Base-by-base conservation (phyloP, 2,113 vertebrate species). In the Abramis brama region DNA sequence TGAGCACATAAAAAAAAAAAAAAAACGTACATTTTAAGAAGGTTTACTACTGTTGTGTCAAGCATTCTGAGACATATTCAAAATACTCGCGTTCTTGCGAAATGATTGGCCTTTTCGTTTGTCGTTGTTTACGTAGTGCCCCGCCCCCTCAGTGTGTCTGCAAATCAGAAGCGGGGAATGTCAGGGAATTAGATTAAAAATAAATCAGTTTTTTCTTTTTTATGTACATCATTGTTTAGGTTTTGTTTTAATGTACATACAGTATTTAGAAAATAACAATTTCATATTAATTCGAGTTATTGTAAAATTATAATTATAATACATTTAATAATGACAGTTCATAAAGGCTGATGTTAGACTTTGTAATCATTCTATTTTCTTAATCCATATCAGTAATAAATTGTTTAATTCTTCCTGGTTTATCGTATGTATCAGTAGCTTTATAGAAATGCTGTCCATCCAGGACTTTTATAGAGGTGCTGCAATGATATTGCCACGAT, bases 61-160 rank as follows among this genome's bases (percentile, higher is more conserved):
- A 39, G 23, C 6, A 43, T 75, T 27, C 11, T 47, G 23, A 12
- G 12, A 25, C 12, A 8, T 74, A 74, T 74, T 43, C 43, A 74
- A 74, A 74, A 47, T n/a, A 15, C 1, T 30, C 30, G 30, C 30
- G 30, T 30, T 30, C 30, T 30, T 30, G 30, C 30, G 30, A 30
- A 45, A n/a, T 45, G 39, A 74, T 74, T 55, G 71, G 10, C 5
- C 5, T 11, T 71, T 21, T 88, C 71, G 83, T 17, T 68, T 68
- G 25, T 70, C 68, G 0, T 25, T n/a, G 10, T 74, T 74, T n/a
- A 45, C 70, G 2, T 45, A 45, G 25, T 25, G 1, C 5, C 12
- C 5, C 23, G 11, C 71, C 23, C 71, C 12, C 23, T 74, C 39
- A 4, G 39, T 47, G 10, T 47, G 70, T 70, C 19, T 73, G 4